A percentile compares a stretch with the other conserved stretches of the same genome.
Evolutionary conservation across 1,140 invertebrate genomes (phyloP).

Genomic region (Drosophila watanabei): DNA sequence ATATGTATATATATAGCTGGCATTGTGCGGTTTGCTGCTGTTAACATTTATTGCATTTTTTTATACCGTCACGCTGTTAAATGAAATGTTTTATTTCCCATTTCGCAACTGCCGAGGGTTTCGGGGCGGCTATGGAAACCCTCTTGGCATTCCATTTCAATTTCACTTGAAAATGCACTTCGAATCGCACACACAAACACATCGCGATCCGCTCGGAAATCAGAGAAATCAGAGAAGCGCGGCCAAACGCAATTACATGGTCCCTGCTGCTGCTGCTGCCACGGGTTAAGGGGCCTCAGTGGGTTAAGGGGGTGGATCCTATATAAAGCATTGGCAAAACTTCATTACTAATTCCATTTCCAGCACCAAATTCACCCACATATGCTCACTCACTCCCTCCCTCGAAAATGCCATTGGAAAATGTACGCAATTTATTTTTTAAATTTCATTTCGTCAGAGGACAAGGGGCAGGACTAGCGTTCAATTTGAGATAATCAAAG

Average conservation of each 20-base stretch:
- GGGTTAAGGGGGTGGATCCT: background rate
- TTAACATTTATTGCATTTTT: constrained; percentile 54
- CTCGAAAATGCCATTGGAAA: constrained; percentile 19
- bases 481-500: constrained; percentile 34
- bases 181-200: constrained; percentile 32
- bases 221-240: constrained; percentile 51
- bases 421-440: constrained; percentile 47
- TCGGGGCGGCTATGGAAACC: background rate
- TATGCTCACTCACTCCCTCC: constrained; percentile 4
- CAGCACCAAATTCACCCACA: constrained; percentile 34
- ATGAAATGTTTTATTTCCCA: constrained; percentile 53
- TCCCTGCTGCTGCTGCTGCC: constrained; percentile 8
- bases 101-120: constrained; percentile 11
- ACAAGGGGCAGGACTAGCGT: constrained; percentile 5
- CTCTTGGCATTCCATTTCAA: constrained; percentile 54
- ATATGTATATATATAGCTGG: constrained; percentile 10
- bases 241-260: constrained; percentile 55
- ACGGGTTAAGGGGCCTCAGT: background rate
- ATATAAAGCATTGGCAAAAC: constrained; percentile 55
- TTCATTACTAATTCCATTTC: constrained; percentile 68
- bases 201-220: constrained; percentile 43
- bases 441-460: constrained; percentile 38
- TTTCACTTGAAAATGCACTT: constrained; percentile 57
- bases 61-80: constrained; percentile 43
- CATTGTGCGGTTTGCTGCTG: constrained; percentile 47